Conservation (phyloP, 2,888 invertebrate species). For the Synanthedon andrenaeformis region DNA sequence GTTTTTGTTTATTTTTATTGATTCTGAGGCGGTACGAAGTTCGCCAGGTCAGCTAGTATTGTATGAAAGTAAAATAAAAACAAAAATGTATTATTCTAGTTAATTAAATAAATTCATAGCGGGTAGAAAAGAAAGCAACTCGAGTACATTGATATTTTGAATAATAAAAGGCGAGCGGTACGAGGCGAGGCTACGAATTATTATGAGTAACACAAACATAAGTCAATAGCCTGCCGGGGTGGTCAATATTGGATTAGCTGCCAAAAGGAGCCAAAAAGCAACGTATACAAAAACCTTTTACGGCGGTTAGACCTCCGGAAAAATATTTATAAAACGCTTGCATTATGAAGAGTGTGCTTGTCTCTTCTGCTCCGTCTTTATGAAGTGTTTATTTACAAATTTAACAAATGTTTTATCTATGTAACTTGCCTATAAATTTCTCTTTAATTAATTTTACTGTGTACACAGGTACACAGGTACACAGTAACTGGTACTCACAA, state of each 20-base stretch:
- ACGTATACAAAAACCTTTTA: conserved; percentile 72
- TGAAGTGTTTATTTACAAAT: neutral
- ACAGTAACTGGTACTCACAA: too few species aligned
- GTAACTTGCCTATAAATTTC: neutral
- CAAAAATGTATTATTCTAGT: conserved; percentile 7
- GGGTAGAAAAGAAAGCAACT: conserved; percentile 46
- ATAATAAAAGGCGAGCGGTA: conserved; percentile 60
- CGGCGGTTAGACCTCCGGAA: conserved; percentile 59
- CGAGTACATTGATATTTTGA: conserved; percentile 66
- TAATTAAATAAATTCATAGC: conserved; percentile 17
- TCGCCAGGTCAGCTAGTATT: too few species aligned
- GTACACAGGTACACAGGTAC: too few species aligned
- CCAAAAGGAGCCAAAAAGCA: conserved; percentile 70
- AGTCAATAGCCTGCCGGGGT: conserved; percentile 67
- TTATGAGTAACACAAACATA: conserved; percentile 68
- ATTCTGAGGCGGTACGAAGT: too few species aligned
- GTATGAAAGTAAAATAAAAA: neutral
- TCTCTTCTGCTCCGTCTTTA: conserved; percentile 2
- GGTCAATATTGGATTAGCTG: conserved; percentile 70
- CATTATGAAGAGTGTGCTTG: conserved; percentile 34
- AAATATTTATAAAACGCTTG: conserved; percentile 62
- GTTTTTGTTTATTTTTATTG: too few species aligned
- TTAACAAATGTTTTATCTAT: neutral
- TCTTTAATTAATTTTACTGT: too few species aligned
- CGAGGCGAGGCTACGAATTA: conserved; percentile 40